Evolutionary conservation across 1,140 invertebrate species (phyloP).

Genomic region (Trissolcus basalis): DNA sequence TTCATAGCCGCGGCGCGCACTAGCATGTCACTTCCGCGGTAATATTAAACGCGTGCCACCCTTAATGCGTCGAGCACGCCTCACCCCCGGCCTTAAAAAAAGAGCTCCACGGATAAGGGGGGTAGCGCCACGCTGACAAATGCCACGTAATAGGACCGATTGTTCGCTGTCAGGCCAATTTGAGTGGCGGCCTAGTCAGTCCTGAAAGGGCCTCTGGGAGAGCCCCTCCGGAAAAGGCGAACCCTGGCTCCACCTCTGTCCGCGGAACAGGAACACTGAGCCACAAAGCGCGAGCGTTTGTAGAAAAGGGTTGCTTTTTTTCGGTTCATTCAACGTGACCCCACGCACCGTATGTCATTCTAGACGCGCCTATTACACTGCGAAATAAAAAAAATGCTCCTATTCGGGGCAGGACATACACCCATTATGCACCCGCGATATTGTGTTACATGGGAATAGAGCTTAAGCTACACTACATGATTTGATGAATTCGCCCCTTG

Average conservation of each 20-base stretch:
- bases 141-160: conserved; percentile 75
- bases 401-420: conserved; percentile 34
- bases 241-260: conserved; percentile 56
- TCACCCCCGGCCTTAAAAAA: conserved; percentile 46
- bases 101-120: conserved; percentile 62
- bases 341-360: conserved; percentile 60
- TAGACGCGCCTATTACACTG: conserved; percentile 43
- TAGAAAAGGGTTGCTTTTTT: conserved; percentile 54
- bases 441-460: conserved; percentile 51
- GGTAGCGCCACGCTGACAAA: conserved; percentile 68
- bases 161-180: conserved; percentile 75
- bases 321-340: conserved; percentile 39
- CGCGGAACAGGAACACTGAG: conserved; percentile 47
- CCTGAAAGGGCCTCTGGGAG: conserved; percentile 56
- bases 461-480: conserved; percentile 21
- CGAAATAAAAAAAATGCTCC: conserved; percentile 29
- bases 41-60: conserved; percentile 61
- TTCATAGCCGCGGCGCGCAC: conserved; percentile 58
- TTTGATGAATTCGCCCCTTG: conserved; percentile 18
- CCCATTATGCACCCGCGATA: conserved; percentile 41
- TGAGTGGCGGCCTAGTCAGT: conserved; percentile 74
- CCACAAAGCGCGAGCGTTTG: conserved; percentile 41
- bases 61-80: conserved; percentile 44
- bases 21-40: conserved; percentile 60
- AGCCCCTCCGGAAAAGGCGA: conserved; percentile 68